Evolutionary conservation across 2,888 invertebrate genomes (phyloP).

Genomic region (Leptinotarsa haldemani): DNA sequence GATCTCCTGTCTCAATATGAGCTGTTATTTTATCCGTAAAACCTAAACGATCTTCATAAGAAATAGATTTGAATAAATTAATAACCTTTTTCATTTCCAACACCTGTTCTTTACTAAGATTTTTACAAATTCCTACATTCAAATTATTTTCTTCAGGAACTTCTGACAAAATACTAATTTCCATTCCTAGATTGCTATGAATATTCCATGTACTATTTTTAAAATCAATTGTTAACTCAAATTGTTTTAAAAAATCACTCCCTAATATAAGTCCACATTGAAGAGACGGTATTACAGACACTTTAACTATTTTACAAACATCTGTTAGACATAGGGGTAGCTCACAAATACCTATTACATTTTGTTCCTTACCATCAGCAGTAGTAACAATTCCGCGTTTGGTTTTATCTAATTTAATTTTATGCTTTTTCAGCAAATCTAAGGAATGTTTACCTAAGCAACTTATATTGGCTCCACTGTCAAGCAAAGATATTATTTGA

Average conservation of each 20-base stretch:
- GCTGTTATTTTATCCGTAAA: background rate
- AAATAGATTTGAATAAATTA: conserved; percentile 8
- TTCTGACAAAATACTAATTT: background rate
- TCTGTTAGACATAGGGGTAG: background rate
- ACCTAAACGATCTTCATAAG: background rate
- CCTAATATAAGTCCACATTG: background rate
- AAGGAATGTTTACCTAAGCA: conserved; percentile 1
- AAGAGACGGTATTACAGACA: background rate
- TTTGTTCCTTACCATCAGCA: background rate
- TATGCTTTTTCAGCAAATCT: background rate
- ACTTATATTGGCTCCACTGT: conserved; percentile 1
- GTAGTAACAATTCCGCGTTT: background rate
- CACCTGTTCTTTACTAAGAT: background rate
- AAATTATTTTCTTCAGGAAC: background rate
- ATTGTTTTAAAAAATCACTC: background rate
- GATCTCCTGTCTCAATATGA: conserved; percentile 1
- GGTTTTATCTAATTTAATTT: background rate
- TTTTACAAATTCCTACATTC: background rate
- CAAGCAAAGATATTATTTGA: background rate
- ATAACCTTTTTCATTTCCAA: background rate
- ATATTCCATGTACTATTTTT: background rate
- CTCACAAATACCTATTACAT: background rate
- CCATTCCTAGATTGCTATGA: background rate
- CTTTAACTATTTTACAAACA: background rate
- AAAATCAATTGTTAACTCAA: background rate